Percentiles rank a stretch among this genome's conserved stretches.
phyloP scores from a whole-genome alignment of 2,113 vertebrate genomes.

The Ctenomys sociabilis region DNA sequence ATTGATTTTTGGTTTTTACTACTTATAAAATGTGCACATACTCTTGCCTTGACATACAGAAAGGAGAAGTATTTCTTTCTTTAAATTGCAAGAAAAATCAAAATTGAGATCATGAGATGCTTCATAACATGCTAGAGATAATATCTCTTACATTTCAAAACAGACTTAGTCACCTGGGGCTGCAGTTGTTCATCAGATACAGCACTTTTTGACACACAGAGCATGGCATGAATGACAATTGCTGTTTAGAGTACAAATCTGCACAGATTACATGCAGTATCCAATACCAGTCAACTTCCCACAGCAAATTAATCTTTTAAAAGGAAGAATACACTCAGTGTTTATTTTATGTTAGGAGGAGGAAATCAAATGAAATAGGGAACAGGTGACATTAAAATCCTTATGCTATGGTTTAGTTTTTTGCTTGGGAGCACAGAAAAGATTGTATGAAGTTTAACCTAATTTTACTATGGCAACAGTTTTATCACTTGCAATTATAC shows the following conservation, averaged over 20 bases:
- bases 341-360: conserved; percentile 45
- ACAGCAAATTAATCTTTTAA: conserved; percentile 59
- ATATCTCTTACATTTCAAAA: conserved; percentile 67
- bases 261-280: conserved; percentile 1
- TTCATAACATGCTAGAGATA: conserved; percentile 61
- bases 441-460: conserved; percentile 78
- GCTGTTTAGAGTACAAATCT: conserved; percentile 55
- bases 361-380: conserved; percentile 46
- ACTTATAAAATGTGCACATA: neutral
- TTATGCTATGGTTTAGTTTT: conserved; percentile 65
- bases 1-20: neutral
- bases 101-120: conserved; percentile 44
- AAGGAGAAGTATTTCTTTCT: conserved; percentile 33
- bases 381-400: conserved; percentile 59
- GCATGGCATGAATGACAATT: conserved; percentile 56
- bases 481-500: conserved; percentile 66
- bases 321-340: neutral
- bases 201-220: conserved; percentile 44
- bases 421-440: conserved; percentile 52
- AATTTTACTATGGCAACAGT: conserved; percentile 84
- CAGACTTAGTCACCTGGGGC: conserved; percentile 30
- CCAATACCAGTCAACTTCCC: conserved; percentile 54
- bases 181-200: neutral
- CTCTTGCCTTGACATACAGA: neutral
- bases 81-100: conserved; percentile 61